Base-by-base conservation (phyloP, 1,140 invertebrate species). In the Colletes latitarsis region DNA sequence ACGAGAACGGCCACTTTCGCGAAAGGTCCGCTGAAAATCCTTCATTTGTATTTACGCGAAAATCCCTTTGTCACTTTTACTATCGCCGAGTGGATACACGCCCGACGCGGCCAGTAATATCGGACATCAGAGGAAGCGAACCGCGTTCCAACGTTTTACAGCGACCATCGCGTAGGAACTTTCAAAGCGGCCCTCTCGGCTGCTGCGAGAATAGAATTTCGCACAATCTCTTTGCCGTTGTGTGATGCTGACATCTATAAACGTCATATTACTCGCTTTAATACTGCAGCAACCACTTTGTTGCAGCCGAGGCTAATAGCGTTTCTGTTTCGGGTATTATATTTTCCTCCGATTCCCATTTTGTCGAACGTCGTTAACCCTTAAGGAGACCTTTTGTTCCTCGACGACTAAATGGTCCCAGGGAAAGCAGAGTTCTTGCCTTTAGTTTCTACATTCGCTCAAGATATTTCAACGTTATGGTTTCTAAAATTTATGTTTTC, bases 131-230 rank as follows among this genome's bases (percentile, higher is more conserved):
- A 83, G 82, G 71, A 57, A 41, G 46, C 58, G 60, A 19, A 30
- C 64, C 30, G 10, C 83, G 83, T 83, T 80, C 66, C 43, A 70
- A 71, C 83, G 82, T 83, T 84, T 84, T 84, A 83, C 76, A 80
- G 58, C 71, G 55, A 52, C 57, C 63, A 68, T 73, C 81, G 69
- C 69, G 57, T 62, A 73, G 73, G 62, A 77, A 74, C 84, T 76
- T 82, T 85, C 84, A 77, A 85, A 86, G 80, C 58, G 55, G n/a
- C 67, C 67, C 57, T 43, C 68, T 39, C 64, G 46, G 53, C 58
- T 30, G 75, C 58, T 19, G 75, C 53, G 53, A 57, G 70, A 81
- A 79, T 78, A 72, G 67, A 86, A 74, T 87, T 83, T 80, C 76
- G 71, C 73, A 66, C 53, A 75, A 85, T 72, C 75, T 63, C 66